Base-by-base conservation (phyloP, 2,888 invertebrate species). In the Clusia tigrina region DNA sequence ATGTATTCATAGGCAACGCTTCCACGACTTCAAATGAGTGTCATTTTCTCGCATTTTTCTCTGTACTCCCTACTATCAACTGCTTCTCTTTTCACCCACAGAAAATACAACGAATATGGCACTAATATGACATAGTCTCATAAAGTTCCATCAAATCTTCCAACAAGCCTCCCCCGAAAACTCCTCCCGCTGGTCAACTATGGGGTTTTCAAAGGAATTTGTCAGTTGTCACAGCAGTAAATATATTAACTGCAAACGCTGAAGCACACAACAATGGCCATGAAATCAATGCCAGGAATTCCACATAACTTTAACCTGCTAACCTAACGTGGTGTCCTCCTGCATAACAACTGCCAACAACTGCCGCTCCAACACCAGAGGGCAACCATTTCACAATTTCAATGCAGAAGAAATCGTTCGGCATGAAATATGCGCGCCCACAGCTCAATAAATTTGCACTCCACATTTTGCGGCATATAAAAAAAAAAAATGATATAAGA, bases 381-480 rank as follows among this genome's bases (percentile, higher is more conserved):
- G 3, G n/a, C 9, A 42, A 6, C 3, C 10, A 42, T 3, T 42
- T 42, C 10, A 15, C 9, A 42, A 42, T 17, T 42, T 17, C 42
- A 42, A 42, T n/a, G n/a, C 42, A 15, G 3, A 32, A 32, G 32
- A 32, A 32, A 32, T 6, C 42, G 42, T 2, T n/a, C 42, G 70
- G 76, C 80, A 79, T 80, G 80, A 80, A 80, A 81, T 81, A 80
- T 81, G 81, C 74, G 78, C 78, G 76, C 81, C 81, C 78, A 75
- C 77, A 77, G 79, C 77, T 80, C 75, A 78, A 81, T 81, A 81
- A 81, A 81, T 81, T 79, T 80, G 74, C 77, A 78, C 78, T 78
- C 76, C 71, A 72, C 76, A 73, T n/a, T 71, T 63, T 65, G 65
- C 57, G 59, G 68, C 66, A 62, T n/a, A n/a, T n/a, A n/a, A n/a